Conservation (phyloP, 2,888 invertebrate genomes). For the Escarpia spicata region DNA sequence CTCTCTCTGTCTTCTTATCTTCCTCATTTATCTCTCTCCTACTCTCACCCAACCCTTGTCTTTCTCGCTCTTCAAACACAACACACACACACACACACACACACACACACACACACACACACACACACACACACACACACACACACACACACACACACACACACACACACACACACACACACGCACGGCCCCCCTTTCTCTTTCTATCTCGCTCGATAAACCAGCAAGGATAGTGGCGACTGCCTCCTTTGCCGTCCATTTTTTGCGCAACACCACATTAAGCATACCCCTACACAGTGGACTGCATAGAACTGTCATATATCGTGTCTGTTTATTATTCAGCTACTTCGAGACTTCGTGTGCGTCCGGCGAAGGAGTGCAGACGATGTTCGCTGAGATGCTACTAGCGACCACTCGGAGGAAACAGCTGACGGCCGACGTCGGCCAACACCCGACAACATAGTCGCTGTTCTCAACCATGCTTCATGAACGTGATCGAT, state of each 20-base stretch:
- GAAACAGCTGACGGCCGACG: not conserved
- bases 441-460: not conserved
- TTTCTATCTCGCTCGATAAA: too few species aligned
- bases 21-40: too few species aligned
- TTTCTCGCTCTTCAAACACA: not conserved
- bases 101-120: too few species aligned
- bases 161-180: not conserved
- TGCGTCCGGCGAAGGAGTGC: constrained; percentile 58
- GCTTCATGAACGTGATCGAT: not conserved
- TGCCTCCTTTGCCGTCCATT: too few species aligned
- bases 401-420: constrained; percentile 33
- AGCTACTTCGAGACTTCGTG: constrained; percentile 61
- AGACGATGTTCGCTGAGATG: constrained; percentile 55
- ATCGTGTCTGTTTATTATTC: constrained; percentile 36
- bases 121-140: too few species aligned
- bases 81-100: too few species aligned
- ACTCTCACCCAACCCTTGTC: not conserved
- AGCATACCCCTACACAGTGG: not conserved
- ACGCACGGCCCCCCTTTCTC: not conserved
- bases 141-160: not conserved
- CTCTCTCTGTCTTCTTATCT: too few species aligned
- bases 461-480: not conserved
- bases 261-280: not conserved
- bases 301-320: not conserved
- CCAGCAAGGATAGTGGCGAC: too few species aligned